Evolutionary conservation across 2,797 vertebrate species (phyloP), one percentile per base, ranked within the genome.

Genomic region (Allobates femoralis): DNA sequence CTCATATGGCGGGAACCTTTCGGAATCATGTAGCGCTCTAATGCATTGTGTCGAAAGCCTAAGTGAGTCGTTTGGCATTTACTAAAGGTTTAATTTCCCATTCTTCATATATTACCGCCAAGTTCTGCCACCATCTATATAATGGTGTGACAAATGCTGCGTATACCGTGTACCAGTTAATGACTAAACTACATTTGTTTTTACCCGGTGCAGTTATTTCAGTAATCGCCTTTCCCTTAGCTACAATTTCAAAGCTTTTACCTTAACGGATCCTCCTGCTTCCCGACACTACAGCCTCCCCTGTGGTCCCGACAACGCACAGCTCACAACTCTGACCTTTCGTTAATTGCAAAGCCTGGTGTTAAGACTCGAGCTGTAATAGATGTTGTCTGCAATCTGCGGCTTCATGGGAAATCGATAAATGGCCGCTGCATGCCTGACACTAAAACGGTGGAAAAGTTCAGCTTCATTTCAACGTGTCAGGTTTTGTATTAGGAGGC

Each of bases 321-420:
- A 3, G 53, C 53, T 60, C 75, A 58, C 32, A 37, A 37, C 32
- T 58, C 46, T 78, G 76, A 56, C 76, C 76, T 78, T 71, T 78
- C 34, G 76, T 58, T 78, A 78, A 78, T 78, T 34, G 76, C 76
- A 37, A 18, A n/a, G 21, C 76, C 32, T 37, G 55, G 76, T 78
- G 76, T 37, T 78, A 58, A 78, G 55, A n/a, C 51, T 41, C 1
- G 3, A 37, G 76, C 21, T 37, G 53, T 34, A 56, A 56, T 56
- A 77, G 51, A 34, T 77, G 75, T 77, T 77, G 75, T 77, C 21
- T 77, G 75, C 30, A 78, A 78, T 78, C 76, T 23, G 55, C 55
- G n/a, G 28, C 76, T 78, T 58, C 30, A 60, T 60, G 46, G 76
- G 76, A 58, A 78, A 78, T 58, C 76, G 41, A 37, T 58, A 78